Conservation (phyloP, 2,797 vertebrate genomes). For the Prionace glauca region DNA sequence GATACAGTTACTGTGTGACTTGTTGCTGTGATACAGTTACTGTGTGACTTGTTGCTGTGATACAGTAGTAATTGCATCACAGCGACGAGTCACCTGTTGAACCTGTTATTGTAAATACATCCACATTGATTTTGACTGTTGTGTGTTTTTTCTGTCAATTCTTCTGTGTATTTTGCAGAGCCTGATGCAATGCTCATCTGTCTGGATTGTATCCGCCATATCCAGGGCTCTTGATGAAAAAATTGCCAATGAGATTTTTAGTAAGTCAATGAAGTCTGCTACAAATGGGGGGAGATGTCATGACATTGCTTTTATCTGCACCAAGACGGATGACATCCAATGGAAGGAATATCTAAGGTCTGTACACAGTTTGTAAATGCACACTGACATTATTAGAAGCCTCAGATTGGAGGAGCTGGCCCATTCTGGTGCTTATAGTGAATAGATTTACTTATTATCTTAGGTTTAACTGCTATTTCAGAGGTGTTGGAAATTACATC, state of each 20-base stretch:
- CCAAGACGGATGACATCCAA: neutral
- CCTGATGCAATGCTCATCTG: neutral
- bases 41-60: too few species aligned
- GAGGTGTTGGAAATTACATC: neutral
- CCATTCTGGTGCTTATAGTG: neutral
- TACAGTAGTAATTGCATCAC: too few species aligned
- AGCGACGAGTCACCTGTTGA: too few species aligned
- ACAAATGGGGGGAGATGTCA: neutral
- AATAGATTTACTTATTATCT: neutral
- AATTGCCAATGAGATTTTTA: neutral
- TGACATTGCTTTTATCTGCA: neutral
- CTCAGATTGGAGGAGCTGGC: neutral
- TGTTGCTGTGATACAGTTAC: too few species aligned
- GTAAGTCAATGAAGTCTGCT: neutral
- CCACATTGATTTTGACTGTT: neutral
- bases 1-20: too few species aligned
- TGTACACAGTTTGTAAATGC: neutral
- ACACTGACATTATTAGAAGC: neutral
- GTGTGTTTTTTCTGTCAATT: neutral
- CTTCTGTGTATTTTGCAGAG: neutral
- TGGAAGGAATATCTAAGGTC: neutral
- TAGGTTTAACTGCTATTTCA: neutral
- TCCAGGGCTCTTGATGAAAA: neutral
- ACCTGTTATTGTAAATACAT: neutral
- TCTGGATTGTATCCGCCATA: neutral